These are phyloP conservation scores for Aptenodytes patagonicus DNA, from an alignment of 2,113 vertebrate genomes.

Conservation along the genomic window DNA sequence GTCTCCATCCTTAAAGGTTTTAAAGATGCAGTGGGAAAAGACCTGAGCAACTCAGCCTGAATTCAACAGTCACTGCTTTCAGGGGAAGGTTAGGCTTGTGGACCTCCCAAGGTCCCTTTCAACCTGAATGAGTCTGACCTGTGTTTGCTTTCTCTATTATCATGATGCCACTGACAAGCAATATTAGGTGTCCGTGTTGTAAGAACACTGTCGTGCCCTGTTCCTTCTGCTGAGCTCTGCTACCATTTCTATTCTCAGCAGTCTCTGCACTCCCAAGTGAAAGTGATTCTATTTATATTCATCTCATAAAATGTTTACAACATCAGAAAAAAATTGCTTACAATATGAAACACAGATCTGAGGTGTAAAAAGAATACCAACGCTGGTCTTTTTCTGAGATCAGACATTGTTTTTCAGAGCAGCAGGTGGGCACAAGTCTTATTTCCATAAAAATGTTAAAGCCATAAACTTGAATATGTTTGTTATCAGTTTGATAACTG, in stretches of 20 bases:
- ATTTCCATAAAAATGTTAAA: not conserved
- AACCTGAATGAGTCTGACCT: not conserved
- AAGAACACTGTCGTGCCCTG: not conserved
- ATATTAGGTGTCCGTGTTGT: not conserved
- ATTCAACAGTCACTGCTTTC: not conserved
- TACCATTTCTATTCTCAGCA: not conserved
- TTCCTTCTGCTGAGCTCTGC: not conserved
- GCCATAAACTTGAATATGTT: not conserved
- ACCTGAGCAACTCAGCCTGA: not conserved
- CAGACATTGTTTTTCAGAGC: not conserved
- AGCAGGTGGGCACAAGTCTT: not conserved
- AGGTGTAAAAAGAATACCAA: not conserved
- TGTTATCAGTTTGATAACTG: not conserved
- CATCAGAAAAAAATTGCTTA: not conserved
- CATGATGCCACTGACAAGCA: not conserved
- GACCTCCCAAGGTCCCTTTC: not conserved
- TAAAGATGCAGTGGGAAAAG: not conserved
- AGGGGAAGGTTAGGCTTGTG: accelerated
- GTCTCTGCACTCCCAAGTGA: not conserved
- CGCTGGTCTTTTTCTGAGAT: not conserved
- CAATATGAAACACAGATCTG: not conserved
- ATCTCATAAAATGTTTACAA: slow-evolving; percentile 1
- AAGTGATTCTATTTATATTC: slow-evolving; percentile 25
- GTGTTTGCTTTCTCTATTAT: not conserved
- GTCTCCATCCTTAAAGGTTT: not conserved